Evolutionary conservation across 2,113 vertebrate genomes (phyloP).

Genomic region (Platichthys stellatus): DNA sequence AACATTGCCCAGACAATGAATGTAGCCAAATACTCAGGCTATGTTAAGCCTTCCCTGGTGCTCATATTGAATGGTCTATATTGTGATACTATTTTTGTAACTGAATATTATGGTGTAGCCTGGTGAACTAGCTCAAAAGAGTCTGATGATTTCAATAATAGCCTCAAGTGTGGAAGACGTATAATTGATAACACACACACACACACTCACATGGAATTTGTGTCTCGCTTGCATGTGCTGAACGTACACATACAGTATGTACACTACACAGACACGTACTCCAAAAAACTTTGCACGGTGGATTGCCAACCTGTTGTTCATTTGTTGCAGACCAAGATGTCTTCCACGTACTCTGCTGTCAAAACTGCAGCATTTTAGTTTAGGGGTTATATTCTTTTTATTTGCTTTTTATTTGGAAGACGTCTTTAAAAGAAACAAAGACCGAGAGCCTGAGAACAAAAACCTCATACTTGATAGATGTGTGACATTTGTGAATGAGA

Average conservation of each 20-base stretch:
- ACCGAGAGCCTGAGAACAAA: constrained; percentile 11
- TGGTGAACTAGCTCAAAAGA: constrained; percentile 57
- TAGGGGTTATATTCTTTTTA: not conserved
- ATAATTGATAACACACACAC: constrained; percentile 53
- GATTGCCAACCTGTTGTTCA: constrained; percentile 57
- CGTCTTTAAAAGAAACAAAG: not conserved
- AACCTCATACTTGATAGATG: constrained; percentile 68
- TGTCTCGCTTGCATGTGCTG: constrained; percentile 74
- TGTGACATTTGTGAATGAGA: constrained; percentile 56
- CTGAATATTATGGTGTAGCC: constrained; percentile 73
- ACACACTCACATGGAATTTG: constrained; percentile 43
- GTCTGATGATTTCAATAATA: constrained; percentile 59
- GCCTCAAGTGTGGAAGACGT: constrained; percentile 69
- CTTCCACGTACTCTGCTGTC: constrained; percentile 62
- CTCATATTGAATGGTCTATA: constrained; percentile 82
- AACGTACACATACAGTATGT: constrained; percentile 62
- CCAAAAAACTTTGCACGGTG: constrained; percentile 62
- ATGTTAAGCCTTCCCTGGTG: constrained; percentile 78
- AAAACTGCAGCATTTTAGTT: constrained; percentile 32
- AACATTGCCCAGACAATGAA: constrained; percentile 79
- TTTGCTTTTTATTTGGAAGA: not conserved
- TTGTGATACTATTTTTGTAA: constrained; percentile 83
- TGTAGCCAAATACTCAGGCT: constrained; percentile 82
- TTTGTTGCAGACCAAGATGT: constrained; percentile 47
- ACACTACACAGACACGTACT: constrained; percentile 49